phyloP scores from a whole-genome alignment of 2,113 vertebrate genomes.

The Eudorcas thomsonii region DNA sequence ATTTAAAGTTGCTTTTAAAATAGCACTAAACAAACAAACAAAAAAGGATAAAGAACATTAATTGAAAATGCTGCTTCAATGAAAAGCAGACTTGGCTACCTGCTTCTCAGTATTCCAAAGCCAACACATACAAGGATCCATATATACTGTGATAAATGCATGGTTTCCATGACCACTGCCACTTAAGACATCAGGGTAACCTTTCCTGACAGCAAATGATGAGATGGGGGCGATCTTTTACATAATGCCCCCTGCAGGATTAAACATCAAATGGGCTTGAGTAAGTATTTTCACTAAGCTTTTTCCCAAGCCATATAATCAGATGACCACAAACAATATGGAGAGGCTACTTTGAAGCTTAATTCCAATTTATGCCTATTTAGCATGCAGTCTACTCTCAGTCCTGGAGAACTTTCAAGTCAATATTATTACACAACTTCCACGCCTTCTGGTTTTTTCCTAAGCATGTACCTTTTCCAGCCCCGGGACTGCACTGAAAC shows the following conservation, averaged over 20 bases:
- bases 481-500: neutral
- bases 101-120: neutral
- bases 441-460: neutral
- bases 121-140: neutral
- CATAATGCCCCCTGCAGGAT: neutral
- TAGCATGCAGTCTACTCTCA: neutral
- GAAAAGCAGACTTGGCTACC: neutral
- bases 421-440: neutral
- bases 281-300: neutral
- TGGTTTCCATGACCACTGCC: neutral
- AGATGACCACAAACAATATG: neutral
- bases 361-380: neutral
- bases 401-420: neutral
- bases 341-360: neutral
- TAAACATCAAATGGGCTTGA: neutral
- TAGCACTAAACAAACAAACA: neutral
- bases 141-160: neutral
- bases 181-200: neutral
- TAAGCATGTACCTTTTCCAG: neutral
- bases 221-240: neutral
- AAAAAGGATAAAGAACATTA: neutral
- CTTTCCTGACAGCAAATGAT: neutral
- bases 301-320: neutral
- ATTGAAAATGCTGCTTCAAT: neutral
- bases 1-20: slow-evolving; percentile 2